Evolutionary conservation across 2,888 invertebrate species (phyloP), one percentile per base, ranked within the genome.

Genomic region (Andricus curvator): DNA sequence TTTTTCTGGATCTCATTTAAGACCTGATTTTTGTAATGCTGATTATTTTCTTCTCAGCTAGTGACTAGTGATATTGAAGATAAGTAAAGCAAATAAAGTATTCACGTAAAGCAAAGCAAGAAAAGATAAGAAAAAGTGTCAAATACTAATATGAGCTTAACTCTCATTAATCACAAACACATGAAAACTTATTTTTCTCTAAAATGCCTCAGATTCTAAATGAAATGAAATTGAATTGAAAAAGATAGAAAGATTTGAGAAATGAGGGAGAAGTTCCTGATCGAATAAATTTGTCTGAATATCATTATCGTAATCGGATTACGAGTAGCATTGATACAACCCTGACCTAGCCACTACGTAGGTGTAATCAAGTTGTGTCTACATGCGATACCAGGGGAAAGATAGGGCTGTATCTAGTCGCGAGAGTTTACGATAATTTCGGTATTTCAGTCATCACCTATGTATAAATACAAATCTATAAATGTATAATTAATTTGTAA

Each of bases 341-440:
- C 91, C 84, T 91, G 91, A 92, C 91, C 91, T 89, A 91, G 91
- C 83, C 87, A 88, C 87, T 84, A 86, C 82, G 81, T 86, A 87
- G 85, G 87, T 86, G 86, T 89, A 92, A 91, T 91, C 91, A 87
- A 89, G 86, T 88, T 87, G 82, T 86, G 88, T 89, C 88, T 88
- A 88, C 87, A 82, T 78, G 85, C 85, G 89, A 90, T 88, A 88
- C 85, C 84, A 84, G 83, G 80, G 81, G 77, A 84, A 87, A 85
- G 89, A 91, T 90, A 89, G 88, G 85, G 78, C 81, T 85, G 84
- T 90, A 91, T 91, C 88, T 90, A 88, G 88, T 87, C 82, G 85
- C 85, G 84, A 81, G 84, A 82, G 82, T 84, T 83, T 85, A 86
- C 83, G 91, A 91, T 90, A 90, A 90, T 88, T 90, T 88, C 77